Base-by-base conservation (phyloP, 1,140 invertebrate species). In the Rhizoglyphus robini region DNA sequence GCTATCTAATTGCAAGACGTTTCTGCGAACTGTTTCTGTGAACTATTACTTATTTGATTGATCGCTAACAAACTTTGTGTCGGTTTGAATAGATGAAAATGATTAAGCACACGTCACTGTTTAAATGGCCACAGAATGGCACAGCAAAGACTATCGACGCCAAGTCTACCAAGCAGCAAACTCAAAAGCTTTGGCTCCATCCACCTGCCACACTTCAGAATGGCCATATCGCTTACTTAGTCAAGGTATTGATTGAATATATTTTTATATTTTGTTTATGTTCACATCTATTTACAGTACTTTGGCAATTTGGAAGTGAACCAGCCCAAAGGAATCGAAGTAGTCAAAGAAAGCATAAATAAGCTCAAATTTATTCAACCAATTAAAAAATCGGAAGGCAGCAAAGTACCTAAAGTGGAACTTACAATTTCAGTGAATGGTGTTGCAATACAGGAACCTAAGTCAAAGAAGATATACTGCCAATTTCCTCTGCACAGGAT, bases 401-500 rank as follows among this genome's bases (percentile, higher is more conserved):
- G 61, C 61, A 95, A 95, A 78, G 90, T 86, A 60, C 89, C 89
- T 67, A 96, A 96, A 78, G 88, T 95, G 3, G 80, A 81, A 69
- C 82, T 96, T 59, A 93, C 90, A 5, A 88, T 96, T 69, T 94
- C 90, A 54, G 86, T 92, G 61, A 91, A 96, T 80, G 93, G 92
- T 51, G 90, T 97, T 23, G 90, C 90, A 20, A 89, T 96, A 72
- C 90, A 93, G 73, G 88, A 90, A 72, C 81, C 81, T 15, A 83
- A 84, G 74, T 78, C 79, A 32, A 84, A 83, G 76, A 81, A 79
- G 72, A 90, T 95, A 54, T 79, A 92, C 72, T 87, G 95, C 76
- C 91, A 96, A 75, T 96, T 95, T 76, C 92, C 93, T 0, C 77
- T 97, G n/a, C 92, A 97, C 76, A 83, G 91, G 75, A 96, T 97